Base-by-base conservation (phyloP, 2,888 invertebrate genomes). In the Tetramorium bicarinatum region DNA sequence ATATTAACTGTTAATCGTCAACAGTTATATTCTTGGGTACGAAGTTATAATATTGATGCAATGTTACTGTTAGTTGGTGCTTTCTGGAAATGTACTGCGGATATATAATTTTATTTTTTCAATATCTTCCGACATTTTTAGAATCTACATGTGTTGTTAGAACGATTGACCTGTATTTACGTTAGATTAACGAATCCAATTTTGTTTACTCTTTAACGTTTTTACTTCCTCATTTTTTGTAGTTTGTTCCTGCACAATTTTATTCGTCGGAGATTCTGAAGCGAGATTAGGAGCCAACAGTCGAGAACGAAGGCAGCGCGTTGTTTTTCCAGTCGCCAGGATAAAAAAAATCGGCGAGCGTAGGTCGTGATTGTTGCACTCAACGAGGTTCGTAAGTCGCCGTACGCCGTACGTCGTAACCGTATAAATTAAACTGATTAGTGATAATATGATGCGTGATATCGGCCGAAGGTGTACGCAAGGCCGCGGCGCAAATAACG, bases 381-480 rank as follows among this genome's bases (percentile, higher is more conserved):
- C 34, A 34, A 18, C 25, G 29, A 44, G 66, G 41, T 3, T 21
- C 34, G 56, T n/a, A 74, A 29, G 18, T 44, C n/a, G 21, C 4
- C 13, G n/a, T 62, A 34, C 4, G n/a, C 21, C 4, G 21, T 64
- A 34, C 49, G 62, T 54, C 66, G 52, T 66, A 52, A 52, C 13
- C 29, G 41, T 66, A 66, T 66, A 66, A 77, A 66, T 66, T 38
- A 76, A 64, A 52, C 54, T 66, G 67, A 77, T 77, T 66, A 54
- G n/a, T 52, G 41, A 44, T 77, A 77, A 54, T 77, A 77, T 54
- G 25, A 77, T 44, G 54, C 11, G 11, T 3, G 67, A 66, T 77
- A 54, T 76, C 49, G 15, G 34, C 9, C 38, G 44, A 76, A 75
- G n/a, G 34, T 34, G 25, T 66, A 52, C 18, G 3, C 77, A 25